A percentile compares a stretch with the other conserved stretches of the same genome.
These are phyloP conservation scores for Balaeniceps rex DNA, from an alignment of 2,113 vertebrate genomes.

Conservation along the genomic window DNA sequence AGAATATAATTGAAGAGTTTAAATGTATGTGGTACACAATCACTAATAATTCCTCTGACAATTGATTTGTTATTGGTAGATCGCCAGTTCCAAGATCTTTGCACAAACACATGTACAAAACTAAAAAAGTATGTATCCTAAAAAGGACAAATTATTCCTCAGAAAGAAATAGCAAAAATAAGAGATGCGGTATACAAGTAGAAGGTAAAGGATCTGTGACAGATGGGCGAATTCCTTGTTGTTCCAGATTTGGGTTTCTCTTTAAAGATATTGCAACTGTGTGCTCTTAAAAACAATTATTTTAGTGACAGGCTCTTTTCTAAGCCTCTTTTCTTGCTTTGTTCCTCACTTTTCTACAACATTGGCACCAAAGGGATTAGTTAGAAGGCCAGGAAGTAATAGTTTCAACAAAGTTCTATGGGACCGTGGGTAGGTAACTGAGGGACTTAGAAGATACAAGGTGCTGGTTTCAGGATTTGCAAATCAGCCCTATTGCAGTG, in stretches of 20 bases:
- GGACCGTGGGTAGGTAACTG: background rate
- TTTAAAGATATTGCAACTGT: background rate
- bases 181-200: background rate
- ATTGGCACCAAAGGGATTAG: background rate
- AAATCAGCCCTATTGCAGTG: background rate
- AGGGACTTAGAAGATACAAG: background rate
- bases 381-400: background rate
- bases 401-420: background rate
- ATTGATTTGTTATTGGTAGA: background rate
- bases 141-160: background rate
- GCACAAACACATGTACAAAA: background rate
- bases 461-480: background rate
- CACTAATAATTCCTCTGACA: background rate
- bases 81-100: background rate
- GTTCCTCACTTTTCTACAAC: background rate
- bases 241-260: background rate
- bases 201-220: background rate
- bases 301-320: background rate
- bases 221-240: background rate
- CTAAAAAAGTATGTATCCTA: rapidly evolving
- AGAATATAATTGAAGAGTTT: background rate
- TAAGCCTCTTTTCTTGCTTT: background rate
- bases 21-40: background rate
- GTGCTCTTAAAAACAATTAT: background rate
- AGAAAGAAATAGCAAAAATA: background rate